Percentiles rank a stretch among this genome's conserved stretches.
phyloP scores from a whole-genome alignment of 2,888 invertebrate genomes.

The Mimachlamys varia region DNA sequence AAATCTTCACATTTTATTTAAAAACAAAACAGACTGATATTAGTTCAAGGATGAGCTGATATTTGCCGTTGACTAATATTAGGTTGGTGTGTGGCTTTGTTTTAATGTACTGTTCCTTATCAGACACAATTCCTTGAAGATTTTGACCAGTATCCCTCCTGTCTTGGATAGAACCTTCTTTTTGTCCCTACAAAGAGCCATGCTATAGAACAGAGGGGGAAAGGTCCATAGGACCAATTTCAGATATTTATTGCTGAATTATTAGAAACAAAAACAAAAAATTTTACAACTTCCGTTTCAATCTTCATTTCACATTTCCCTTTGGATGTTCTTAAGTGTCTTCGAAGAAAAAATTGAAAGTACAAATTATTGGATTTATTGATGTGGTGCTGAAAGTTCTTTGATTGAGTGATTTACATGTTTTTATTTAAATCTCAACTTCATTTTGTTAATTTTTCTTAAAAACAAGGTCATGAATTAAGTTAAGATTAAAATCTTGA shows the following conservation, averaged over 20 bases:
- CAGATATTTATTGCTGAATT: constrained; percentile 14
- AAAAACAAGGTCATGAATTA: not conserved
- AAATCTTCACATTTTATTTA: not conserved
- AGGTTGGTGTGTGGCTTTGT: not conserved
- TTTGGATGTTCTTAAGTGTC: constrained; percentile 20
- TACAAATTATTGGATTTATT: not conserved
- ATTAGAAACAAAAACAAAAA: too few relatives aligned
- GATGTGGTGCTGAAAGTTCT: not conserved
- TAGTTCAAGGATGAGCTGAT: not conserved
- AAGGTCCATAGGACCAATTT: not conserved
- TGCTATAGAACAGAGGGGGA: not conserved
- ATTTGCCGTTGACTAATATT: not conserved
- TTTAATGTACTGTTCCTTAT: not conserved
- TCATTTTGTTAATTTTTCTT: not conserved
- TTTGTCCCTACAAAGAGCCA: not conserved
- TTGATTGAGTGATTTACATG: not conserved
- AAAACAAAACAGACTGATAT: not conserved
- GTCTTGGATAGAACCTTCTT: too few relatives aligned
- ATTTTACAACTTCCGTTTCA: constrained; percentile 19
- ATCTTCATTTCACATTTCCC: constrained; percentile 28
- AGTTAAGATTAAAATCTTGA: too few relatives aligned
- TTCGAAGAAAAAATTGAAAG: not conserved
- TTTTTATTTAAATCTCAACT: not conserved
- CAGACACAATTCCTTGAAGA: not conserved
- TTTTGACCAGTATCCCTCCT: too few relatives aligned